Percentiles rank a stretch among this genome's conserved stretches.
These are phyloP conservation scores for Psittacula echo DNA, from an alignment of 2,797 vertebrate genomes.

Conservation along the genomic window DNA sequence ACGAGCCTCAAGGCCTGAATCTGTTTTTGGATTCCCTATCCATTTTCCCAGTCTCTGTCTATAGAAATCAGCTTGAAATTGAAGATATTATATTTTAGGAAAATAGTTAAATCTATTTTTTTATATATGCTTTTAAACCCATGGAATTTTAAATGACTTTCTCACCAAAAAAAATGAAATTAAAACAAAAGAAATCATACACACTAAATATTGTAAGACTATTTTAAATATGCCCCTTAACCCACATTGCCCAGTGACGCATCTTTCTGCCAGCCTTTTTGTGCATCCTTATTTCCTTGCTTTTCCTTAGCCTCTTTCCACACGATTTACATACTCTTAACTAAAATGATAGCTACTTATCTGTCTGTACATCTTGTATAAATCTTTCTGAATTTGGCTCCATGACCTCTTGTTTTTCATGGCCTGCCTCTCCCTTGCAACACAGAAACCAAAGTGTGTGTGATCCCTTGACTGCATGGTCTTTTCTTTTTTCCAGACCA, in stretches of 20 bases:
- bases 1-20: neutral
- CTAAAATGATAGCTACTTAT: neutral
- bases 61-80: neutral
- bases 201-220: neutral
- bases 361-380: neutral
- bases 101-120: neutral
- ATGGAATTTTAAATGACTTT: neutral
- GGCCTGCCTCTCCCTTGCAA: neutral
- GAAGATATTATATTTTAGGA: neutral
- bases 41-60: neutral
- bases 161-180: neutral
- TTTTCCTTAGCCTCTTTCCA: neutral
- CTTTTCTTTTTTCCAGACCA: conserved; percentile 63
- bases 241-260: neutral
- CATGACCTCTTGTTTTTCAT: neutral
- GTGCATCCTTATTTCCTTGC: neutral
- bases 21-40: neutral
- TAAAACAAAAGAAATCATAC: neutral
- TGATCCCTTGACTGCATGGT: neutral
- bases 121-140: neutral
- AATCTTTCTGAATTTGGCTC: neutral
- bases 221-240: neutral
- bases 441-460: neutral
- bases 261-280: neutral
- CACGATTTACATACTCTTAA: neutral